Evolutionary conservation across 2,888 invertebrate genomes (phyloP), one percentile per base, ranked within the genome.

Genomic region (Cistogaster globosa): DNA sequence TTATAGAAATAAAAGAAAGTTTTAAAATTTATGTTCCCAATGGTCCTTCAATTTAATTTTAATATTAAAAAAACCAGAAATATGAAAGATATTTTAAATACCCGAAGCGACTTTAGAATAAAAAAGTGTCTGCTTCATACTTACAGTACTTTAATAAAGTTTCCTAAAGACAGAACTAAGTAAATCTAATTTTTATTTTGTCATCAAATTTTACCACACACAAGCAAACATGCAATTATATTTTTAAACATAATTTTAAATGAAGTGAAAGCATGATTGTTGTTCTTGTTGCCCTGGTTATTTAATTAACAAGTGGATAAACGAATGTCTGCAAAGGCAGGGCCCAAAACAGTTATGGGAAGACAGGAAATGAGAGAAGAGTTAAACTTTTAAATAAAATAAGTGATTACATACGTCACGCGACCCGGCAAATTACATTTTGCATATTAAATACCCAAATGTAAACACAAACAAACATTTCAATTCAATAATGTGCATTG

Each of bases 341-440:
- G n/a, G 18, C 63, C 42, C 20, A 63, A 58, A 58, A 26, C 18
- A 16, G 20, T 26, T 22, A 22, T n/a, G 36, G 67, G 48, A 48
- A 58, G 67, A 18, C 55, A 76, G 57, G 65, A 76, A 76, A 65
- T 67, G 8, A 7, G 76, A 76, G 22, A 60, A 62, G 67, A 62
- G 42, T 36, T 55, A 42, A 78, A 53, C 57, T 65, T 68, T 75
- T 74, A 58, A 75, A 84, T 74, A 75, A 79, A 84, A 84, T 90
- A 90, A 89, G 90, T 90, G 90, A 90, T 91, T 91, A 89, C 89
- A 88, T 88, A 89, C 89, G 89, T 90, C 90, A 90, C 90, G 89
- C 88, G 89, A 88, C 90, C 90, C 89, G 88, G 89, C 90, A 89
- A 90, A 90, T 91, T 91, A 88, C 90, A 90, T 88, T 89, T 90